Evolutionary conservation across 2,797 vertebrate genomes (phyloP), one percentile per base, ranked within the genome.

Genomic region (Sparidentex hasta): DNA sequence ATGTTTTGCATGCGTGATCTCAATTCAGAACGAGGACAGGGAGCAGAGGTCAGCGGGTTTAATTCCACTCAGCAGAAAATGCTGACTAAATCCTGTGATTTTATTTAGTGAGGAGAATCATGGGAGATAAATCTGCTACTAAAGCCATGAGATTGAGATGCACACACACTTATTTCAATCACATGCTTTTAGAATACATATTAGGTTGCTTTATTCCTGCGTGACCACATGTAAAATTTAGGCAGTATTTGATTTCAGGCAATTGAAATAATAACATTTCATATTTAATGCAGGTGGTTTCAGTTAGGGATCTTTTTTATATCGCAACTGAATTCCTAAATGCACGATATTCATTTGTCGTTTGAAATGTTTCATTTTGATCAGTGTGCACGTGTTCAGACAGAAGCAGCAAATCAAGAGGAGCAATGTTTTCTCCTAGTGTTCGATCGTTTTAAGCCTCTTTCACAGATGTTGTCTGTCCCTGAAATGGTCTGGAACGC

Each of bases 31-130:
- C 2, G 47, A 72, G 66, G 33, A 21, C 48, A 41, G 73, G 11
- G 73, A 52, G 25, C 12, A 21, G 52, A 67, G 72, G 74, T 80
- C 58, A 46, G 8, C 0, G 41, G 62, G 77, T 84, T 87, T 87
- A 86, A 85, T 82, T 84, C 77, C 65, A 65, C 63, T 72, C 56
- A 29, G 78, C 71, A 50, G 65, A 78, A 78, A 77, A 70, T 72
- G 64, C 77, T 69, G 58, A 74, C 48, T 87, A 80, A 91, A 90
- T 85, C 81, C 83, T 68, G 27, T 82, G 76, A 72, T 78, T 78
- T 85, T 56, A 72, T 83, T 78, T 72, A 85, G 61, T 59, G 68
- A 78, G 67, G 33, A 64, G 65, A 72, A 64, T 71, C 72, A 65
- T 48, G 41, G 41, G 63, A 75, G 65, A 76, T 84, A 71, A 76